phyloP scores from a whole-genome alignment of 2,888 invertebrate genomes.

The Cephalotes varians region DNA sequence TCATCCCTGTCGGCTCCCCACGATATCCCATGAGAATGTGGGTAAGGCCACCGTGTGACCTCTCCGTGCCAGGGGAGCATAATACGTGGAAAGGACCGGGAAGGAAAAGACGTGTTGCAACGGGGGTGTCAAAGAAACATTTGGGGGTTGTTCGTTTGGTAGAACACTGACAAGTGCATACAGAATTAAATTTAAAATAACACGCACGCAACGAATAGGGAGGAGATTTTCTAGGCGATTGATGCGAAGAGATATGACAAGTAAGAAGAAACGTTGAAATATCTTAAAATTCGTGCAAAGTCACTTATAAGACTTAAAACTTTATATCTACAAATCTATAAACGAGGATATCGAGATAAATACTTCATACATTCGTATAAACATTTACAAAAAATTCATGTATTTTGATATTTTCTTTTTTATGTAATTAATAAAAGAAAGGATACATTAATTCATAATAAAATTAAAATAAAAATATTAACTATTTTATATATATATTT shows the following conservation, averaged over 20 bases:
- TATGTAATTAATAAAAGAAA: not conserved
- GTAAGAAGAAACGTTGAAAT: not conserved
- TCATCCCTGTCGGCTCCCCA: slow-evolving; percentile 67
- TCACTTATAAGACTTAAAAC: not conserved
- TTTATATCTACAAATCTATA: not conserved
- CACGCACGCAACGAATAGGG: not conserved
- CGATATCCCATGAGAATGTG: slow-evolving; percentile 83
- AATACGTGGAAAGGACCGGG: slow-evolving; percentile 60
- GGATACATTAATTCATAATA: not conserved
- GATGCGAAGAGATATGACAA: not conserved
- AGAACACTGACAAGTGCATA: not conserved
- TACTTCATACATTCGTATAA: not conserved
- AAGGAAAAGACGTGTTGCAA: slow-evolving; percentile 58
- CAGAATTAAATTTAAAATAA: not conserved
- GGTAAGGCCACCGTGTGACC: slow-evolving; percentile 85
- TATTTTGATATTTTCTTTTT: not conserved
- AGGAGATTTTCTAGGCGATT: not conserved
- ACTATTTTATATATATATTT: not conserved
- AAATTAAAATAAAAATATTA: not conserved
- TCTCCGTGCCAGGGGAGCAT: slow-evolving; percentile 85
- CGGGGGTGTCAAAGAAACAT: slow-evolving; percentile 56
- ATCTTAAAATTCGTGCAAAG: not conserved
- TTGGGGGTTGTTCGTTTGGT: slow-evolving; percentile 12
- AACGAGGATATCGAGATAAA: not conserved
- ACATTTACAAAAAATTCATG: not conserved